These are phyloP conservation scores for Brachionus calyciflorus DNA, from an alignment of 1,140 invertebrate species.

Conservation along the genomic window DNA sequence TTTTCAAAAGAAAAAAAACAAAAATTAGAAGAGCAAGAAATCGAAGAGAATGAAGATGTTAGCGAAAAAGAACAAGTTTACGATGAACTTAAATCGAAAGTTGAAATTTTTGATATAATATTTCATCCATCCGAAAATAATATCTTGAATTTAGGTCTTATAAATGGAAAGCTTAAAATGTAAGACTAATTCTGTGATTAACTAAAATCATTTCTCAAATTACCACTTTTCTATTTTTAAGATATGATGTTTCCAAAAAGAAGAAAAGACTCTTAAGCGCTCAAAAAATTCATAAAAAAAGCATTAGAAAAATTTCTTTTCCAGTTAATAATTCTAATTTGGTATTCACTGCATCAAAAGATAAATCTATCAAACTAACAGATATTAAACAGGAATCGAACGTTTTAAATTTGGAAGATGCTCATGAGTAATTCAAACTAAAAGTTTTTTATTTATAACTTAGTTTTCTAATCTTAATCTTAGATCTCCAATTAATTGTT, in stretches of 20 bases:
- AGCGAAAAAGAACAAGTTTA: constrained; percentile 37
- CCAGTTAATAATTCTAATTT: constrained; percentile 25
- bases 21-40: neutral
- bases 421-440: neutral
- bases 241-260: constrained; percentile 16
- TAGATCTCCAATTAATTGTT: constrained; percentile 41
- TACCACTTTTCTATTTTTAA: neutral
- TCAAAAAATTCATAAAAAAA: constrained; percentile 46
- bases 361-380: constrained; percentile 45
- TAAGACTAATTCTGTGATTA: neutral
- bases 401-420: constrained; percentile 21
- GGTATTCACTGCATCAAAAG: constrained; percentile 40
- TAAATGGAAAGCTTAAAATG: constrained; percentile 46
- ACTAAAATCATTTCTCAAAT: neutral
- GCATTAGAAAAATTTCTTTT: constrained; percentile 20
- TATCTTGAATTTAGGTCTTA: constrained; percentile 1
- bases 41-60: neutral
- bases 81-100: constrained; percentile 14
- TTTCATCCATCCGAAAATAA: constrained; percentile 45
- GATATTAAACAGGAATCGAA: constrained; percentile 42
- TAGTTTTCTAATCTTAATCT: neutral
- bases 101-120: constrained; percentile 23
- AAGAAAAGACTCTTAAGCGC: constrained; percentile 26
- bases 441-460: neutral
- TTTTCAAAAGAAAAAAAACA: neutral